Evolutionary conservation across 2,113 vertebrate species (phyloP).

Genomic region (Hydropotes inermis): DNA sequence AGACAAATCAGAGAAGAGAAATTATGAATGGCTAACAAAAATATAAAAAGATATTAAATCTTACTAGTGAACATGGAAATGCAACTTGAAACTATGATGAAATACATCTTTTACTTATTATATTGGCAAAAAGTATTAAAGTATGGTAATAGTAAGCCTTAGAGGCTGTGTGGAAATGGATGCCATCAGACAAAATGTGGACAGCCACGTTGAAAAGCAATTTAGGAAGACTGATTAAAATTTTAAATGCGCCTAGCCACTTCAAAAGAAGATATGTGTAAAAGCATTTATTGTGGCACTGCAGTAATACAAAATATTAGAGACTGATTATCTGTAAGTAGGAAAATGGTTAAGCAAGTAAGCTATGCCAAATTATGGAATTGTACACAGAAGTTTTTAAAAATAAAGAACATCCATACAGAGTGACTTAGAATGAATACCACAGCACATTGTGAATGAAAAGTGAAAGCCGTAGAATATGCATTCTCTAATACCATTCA

Average conservation of each 20-base stretch:
- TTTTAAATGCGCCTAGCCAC: not conserved
- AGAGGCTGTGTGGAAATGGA: not conserved
- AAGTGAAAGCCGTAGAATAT: not conserved
- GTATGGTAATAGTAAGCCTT: not conserved
- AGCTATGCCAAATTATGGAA: not conserved
- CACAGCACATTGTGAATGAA: not conserved
- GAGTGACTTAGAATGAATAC: not conserved
- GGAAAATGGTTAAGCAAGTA: not conserved
- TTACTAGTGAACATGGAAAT: not conserved
- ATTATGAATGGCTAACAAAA: not conserved
- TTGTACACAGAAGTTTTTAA: not conserved
- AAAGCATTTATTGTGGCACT: not conserved
- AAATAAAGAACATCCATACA: not conserved
- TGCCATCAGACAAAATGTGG: not conserved
- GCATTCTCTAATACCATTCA: not conserved
- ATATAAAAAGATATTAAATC: not conserved
- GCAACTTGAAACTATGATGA: not conserved
- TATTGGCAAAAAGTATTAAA: not conserved
- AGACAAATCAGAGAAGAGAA: not conserved
- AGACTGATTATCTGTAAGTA: not conserved
- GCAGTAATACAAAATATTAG: not conserved
- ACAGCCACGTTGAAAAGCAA: not conserved
- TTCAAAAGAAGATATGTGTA: not conserved
- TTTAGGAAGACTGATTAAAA: not conserved
- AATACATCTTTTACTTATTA: not conserved